phyloP scores from a whole-genome alignment of 2,888 invertebrate species.

The Panzeria rudis region DNA sequence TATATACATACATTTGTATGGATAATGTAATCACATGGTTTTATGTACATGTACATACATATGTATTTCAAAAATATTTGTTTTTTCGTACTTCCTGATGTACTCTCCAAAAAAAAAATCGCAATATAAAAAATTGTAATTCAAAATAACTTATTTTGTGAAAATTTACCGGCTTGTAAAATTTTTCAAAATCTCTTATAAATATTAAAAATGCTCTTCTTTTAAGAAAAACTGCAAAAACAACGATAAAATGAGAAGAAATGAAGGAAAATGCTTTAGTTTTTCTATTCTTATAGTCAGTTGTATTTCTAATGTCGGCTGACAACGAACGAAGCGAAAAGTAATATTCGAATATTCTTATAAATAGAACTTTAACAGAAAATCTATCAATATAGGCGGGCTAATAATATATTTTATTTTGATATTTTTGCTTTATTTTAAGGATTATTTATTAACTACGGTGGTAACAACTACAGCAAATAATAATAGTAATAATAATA shows the following conservation, averaged over 20 bases:
- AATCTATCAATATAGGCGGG: constrained; percentile 53
- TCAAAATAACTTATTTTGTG: neutral
- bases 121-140: neutral
- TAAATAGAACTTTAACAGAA: constrained; percentile 37
- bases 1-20: neutral
- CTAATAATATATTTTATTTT: constrained; percentile 69
- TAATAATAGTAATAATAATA: constrained; percentile 66
- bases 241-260: constrained; percentile 24
- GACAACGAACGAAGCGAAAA: constrained; percentile 67
- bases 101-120: neutral
- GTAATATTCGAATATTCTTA: constrained; percentile 37
- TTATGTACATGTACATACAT: too few species aligned
- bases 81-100: neutral
- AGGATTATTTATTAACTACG: constrained; percentile 80
- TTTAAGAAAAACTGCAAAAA: neutral
- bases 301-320: constrained; percentile 55
- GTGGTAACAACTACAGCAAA: constrained; percentile 72
- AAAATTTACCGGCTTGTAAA: neutral
- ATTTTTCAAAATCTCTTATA: constrained; percentile 3
- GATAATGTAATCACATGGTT: neutral
- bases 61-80: neutral
- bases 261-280: constrained; percentile 32
- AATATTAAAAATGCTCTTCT: neutral
- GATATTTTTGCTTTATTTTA: constrained; percentile 74
- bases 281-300: constrained; percentile 51